A percentile compares a stretch with the other conserved stretches of the same genome.
These are phyloP conservation scores for Amphibalanus amphitrite DNA, from an alignment of 1,140 invertebrate species.

Conservation along the genomic window DNA sequence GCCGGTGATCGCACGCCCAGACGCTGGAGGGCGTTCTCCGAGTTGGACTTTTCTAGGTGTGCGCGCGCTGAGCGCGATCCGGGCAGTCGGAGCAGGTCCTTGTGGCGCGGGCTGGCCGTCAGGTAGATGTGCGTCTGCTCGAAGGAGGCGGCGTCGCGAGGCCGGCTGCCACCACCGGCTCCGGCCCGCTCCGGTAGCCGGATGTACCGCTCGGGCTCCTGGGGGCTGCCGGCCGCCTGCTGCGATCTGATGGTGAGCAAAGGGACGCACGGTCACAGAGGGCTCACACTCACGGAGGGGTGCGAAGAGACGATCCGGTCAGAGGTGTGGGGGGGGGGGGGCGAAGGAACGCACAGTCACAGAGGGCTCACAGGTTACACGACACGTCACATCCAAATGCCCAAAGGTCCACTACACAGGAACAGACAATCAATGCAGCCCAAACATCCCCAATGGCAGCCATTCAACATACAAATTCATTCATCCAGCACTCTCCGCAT, in stretches of 20 bases:
- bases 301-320: too few relatives aligned
- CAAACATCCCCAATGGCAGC: too few relatives aligned
- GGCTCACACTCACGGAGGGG: conserved; percentile 17
- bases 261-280: conserved; percentile 12
- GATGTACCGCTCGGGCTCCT: conserved; percentile 19
- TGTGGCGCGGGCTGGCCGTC: conserved; percentile 21
- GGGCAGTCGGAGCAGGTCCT: conserved; percentile 19
- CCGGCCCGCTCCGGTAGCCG: conserved; percentile 18
- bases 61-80: conserved; percentile 17
- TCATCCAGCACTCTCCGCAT: too few relatives aligned
- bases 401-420: too few relatives aligned
- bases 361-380: too few relatives aligned
- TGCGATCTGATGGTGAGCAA: conserved; percentile 13
- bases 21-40: conserved; percentile 25
- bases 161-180: conserved; percentile 11
- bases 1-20: conserved; percentile 16
- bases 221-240: conserved; percentile 14
- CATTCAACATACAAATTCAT: too few relatives aligned
- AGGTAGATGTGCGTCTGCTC: conserved; percentile 22
- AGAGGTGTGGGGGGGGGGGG: too few relatives aligned
- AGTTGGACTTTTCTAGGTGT: conserved; percentile 24
- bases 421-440: too few relatives aligned
- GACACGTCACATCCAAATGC: too few relatives aligned
- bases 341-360: conserved; percentile 11
- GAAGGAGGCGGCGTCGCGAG: conserved; percentile 18